These are phyloP conservation scores for Haplotaxodon microlepis DNA, from an alignment of 2,113 vertebrate species.

Conservation along the genomic window DNA sequence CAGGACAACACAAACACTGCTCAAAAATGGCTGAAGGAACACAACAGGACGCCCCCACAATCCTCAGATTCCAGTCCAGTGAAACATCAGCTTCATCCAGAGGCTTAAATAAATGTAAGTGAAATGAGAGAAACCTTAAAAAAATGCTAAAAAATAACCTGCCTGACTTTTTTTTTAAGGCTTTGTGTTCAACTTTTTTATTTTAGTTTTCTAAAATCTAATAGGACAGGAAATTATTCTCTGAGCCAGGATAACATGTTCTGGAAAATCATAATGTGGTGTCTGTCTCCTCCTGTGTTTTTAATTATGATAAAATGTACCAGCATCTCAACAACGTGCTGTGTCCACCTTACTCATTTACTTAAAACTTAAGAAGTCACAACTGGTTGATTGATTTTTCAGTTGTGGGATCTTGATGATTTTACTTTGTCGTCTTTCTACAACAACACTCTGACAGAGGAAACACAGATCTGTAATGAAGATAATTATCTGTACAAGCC, in stretches of 20 bases:
- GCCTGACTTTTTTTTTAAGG: not conserved
- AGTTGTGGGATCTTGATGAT: not conserved
- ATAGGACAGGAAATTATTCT: not conserved
- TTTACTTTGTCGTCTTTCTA: not conserved
- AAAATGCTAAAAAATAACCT: not conserved
- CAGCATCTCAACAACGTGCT: not conserved
- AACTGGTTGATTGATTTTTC: not conserved
- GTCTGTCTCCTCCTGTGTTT: not conserved
- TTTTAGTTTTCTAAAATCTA: not conserved
- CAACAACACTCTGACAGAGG: not conserved
- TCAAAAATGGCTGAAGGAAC: not conserved
- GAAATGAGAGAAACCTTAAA: not conserved
- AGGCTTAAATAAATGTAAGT: not conserved
- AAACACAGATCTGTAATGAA: constrained; percentile 7
- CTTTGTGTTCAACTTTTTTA: not conserved
- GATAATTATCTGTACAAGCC: constrained; percentile 41
- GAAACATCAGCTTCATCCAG: not conserved
- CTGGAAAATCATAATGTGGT: not conserved
- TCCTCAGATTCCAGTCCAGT: not conserved
- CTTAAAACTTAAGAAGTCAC: not conserved
- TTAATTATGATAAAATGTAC: not conserved
- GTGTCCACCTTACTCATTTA: not conserved
- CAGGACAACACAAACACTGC: not conserved
- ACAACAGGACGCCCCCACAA: not conserved
- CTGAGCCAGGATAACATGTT: too few relatives aligned